Evolutionary conservation across 1,140 invertebrate species (phyloP), one percentile per base, ranked within the genome.

Genomic region (Mercenaria mercenaria): DNA sequence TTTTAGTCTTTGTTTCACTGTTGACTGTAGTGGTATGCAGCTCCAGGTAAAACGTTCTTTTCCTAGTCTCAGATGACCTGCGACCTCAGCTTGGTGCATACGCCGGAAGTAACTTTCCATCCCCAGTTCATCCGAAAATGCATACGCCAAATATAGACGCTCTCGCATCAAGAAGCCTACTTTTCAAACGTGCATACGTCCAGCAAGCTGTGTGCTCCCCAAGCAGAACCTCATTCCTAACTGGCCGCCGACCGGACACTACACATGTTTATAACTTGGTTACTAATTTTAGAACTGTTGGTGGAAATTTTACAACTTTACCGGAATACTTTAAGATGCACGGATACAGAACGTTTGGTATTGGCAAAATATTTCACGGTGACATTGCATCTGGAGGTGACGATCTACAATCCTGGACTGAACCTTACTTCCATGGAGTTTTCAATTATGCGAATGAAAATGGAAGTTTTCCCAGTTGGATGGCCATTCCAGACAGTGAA

Each of bases 21-120:
- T 29, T 29, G 8, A 29, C 59, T 0, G 6, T 8, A 29, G 59
- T 26, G 11, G 8, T 18, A 18, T 43, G 43, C 15, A 47, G n/a
- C 50, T 39, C 6, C 4, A 74, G 26, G 8, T 79, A 64, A 39
- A 98, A 98, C 96, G 95, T 98, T 84, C 93, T 98, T 67, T 96
- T 98, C 89, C 97, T 98, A 84, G 96, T 98, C 72, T 96, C 98
- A 50, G 98, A 98, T 93, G 98, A 98, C 95, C 96, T 98, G 86
- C 97, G 98, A 93, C 97, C 97, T 88, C 95, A 97, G 23, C 91
- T 98, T 43, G 97, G 97, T 8, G 96, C 96, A 89, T 98, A 97
- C 94, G 97, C 97, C 13, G 88, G 88, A 26, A 37, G 29, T 29
- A 37, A 77, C 72, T 82, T 61, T 76, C 79, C 88, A 20, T 29